A percentile compares a stretch with the other conserved stretches of the same genome.
phyloP scores from a whole-genome alignment of 2,113 vertebrate genomes.

The Gracilinanus agilis region DNA sequence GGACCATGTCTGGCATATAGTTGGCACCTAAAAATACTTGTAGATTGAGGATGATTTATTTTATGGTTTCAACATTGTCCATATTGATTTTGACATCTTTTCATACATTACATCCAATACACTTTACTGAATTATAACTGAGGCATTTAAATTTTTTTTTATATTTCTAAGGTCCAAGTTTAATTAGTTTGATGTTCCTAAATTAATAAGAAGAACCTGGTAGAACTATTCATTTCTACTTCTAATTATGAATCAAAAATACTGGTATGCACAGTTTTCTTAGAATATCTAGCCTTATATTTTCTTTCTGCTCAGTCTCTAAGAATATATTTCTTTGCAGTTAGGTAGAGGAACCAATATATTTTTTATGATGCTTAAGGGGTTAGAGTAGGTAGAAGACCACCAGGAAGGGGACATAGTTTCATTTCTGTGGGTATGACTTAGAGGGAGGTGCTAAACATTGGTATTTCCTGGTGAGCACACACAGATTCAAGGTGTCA shows the following conservation, averaged over 20 bases:
- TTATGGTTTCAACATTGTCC: neutral
- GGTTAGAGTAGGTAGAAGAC: conserved; percentile 74
- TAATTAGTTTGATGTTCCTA: conserved; percentile 81
- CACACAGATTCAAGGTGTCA: conserved; percentile 68
- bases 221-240: conserved; percentile 63
- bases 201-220: conserved; percentile 75
- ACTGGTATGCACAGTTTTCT: conserved; percentile 65
- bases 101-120: neutral
- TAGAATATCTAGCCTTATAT: conserved; percentile 73
- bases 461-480: conserved; percentile 70
- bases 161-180: conserved; percentile 76
- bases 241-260: conserved; percentile 70
- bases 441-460: conserved; percentile 59
- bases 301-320: conserved; percentile 62
- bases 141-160: neutral
- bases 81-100: neutral
- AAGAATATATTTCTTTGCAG: conserved; percentile 64
- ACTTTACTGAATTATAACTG: neutral
- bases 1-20: neutral
- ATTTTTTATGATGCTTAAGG: conserved; percentile 48
- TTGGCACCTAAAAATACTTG: neutral
- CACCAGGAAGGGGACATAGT: conserved; percentile 76
- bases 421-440: conserved; percentile 50
- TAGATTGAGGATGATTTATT: neutral
- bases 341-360: conserved; percentile 61